Base-by-base conservation (phyloP, 2,113 vertebrate genomes). In the Percina caprodes region DNA sequence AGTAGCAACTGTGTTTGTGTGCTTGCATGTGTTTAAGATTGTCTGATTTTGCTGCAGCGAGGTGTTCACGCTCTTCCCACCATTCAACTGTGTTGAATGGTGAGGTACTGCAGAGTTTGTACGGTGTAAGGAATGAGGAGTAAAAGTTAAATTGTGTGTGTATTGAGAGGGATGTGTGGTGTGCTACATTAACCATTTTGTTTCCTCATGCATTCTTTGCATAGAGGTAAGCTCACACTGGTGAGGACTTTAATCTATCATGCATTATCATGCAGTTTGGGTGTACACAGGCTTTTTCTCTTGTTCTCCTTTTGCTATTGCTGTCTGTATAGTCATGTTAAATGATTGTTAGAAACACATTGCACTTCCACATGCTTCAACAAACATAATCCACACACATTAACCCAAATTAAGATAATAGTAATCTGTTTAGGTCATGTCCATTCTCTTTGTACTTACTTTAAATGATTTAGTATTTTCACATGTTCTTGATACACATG, bases 101-200 rank as follows among this genome's bases (percentile, higher is more conserved):
- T 21, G 55, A 61, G 62, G 62, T 77, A 7, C 77, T 74, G 66
- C 58, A 23, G 73, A 51, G 65, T 83, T 68, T 24, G 65, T 74
- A 18, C 58, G 62, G 33, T 68, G 26, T 72, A 49, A 66, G 35
- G 66, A 82, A 69, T 33, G 46, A 78, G 67, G 68, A 78, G 77
- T 69, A 49, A 78, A 77, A 77, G 78, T 90, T 87, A 46, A 46
- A 84, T 83, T 81, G 69, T 77, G 72, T 69, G 62, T 59, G 62
- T 19, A 33, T 62, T 80, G 15, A 70, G 52, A 71, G 54, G 35
- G 61, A 60, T 72, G 60, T 68, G 52, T 42, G 18, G 14, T 33
- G 71, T 56, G 79, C 13, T 49, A 82, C 84, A 87, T 74, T 78
- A 86, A 86, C 88, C 76, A 77, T 72, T 61, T 55, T 58, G 39